Percentiles rank a stretch among this genome's conserved stretches.
These are phyloP conservation scores for Cantharis nigra DNA, from an alignment of 2,888 invertebrate species.

Conservation along the genomic window DNA sequence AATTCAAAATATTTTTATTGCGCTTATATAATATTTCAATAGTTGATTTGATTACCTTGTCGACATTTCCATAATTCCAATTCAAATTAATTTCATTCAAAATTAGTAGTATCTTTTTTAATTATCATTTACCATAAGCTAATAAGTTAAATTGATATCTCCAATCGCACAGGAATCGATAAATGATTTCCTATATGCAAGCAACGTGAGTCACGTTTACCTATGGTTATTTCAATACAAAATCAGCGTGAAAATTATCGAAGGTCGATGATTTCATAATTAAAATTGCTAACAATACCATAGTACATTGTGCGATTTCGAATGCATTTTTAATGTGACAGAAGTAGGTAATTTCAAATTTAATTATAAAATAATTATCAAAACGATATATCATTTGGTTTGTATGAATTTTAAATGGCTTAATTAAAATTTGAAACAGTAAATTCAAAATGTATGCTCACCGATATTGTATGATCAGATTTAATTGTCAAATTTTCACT, in stretches of 20 bases:
- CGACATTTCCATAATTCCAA: not conserved
- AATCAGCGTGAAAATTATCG: not conserved
- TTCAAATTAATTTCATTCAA: not conserved
- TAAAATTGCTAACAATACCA: not conserved
- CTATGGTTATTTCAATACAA: not conserved
- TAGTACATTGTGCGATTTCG: not conserved
- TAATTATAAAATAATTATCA: not conserved
- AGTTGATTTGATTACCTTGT: not conserved
- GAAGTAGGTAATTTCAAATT: not conserved
- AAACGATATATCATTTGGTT: not conserved
- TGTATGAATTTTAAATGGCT: not conserved
- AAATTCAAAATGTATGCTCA: not conserved
- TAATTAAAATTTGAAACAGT: not conserved
- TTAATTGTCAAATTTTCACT: not conserved
- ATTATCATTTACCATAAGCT: not conserved
- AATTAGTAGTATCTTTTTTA: not conserved
- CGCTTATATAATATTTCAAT: too few species aligned
- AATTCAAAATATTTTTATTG: too few species aligned
- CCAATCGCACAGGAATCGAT: not conserved
- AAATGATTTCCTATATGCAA: not conserved
- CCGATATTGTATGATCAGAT: not conserved
- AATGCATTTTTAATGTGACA: constrained; percentile 20
- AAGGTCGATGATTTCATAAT: constrained; percentile 5
- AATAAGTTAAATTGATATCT: not conserved
- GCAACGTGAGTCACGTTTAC: not conserved